phyloP scores from a whole-genome alignment of 1,140 invertebrate genomes.

The Pseudomyrmex cubaensis region DNA sequence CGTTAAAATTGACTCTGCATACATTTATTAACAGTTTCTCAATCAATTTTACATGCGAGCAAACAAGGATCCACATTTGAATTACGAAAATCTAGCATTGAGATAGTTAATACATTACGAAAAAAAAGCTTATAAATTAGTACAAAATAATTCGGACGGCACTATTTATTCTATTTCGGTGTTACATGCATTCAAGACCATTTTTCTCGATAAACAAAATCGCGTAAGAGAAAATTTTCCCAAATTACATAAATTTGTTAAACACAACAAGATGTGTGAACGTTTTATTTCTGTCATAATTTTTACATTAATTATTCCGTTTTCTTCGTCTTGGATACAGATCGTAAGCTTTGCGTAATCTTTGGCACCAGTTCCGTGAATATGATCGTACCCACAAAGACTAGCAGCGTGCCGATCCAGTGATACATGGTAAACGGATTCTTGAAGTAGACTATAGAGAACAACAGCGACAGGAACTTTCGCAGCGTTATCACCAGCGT shows the following conservation, averaged over 20 bases:
- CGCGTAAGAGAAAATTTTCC: too few species aligned
- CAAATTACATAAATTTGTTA: too few species aligned
- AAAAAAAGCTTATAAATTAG: slow-evolving; percentile 26
- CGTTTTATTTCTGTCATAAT: background rate
- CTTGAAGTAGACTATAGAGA: slow-evolving; percentile 98
- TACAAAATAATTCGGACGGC: slow-evolving; percentile 14
- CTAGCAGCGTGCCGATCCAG: slow-evolving; percentile 96
- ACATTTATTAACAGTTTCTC: background rate
- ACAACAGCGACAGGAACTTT: slow-evolving; percentile 97
- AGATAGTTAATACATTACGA: slow-evolving; percentile 8
- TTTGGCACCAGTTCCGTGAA: slow-evolving; percentile 92
- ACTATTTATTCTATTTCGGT: background rate
- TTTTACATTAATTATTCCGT: slow-evolving; percentile 66
- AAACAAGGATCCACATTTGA: background rate
- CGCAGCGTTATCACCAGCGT: slow-evolving; percentile 97
- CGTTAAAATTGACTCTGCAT: slow-evolving; percentile 50
- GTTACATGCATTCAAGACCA: background rate
- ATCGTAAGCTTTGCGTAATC: slow-evolving; percentile 67
- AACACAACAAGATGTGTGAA: background rate
- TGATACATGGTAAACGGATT: slow-evolving; percentile 97
- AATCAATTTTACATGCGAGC: background rate
- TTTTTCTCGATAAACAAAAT: background rate
- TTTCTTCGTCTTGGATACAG: slow-evolving; percentile 67
- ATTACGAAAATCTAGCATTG: slow-evolving; percentile 39
- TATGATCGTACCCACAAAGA: slow-evolving; percentile 97